Evolutionary conservation across 23 tunicate species (phyloP), one percentile per base, ranked within the genome.

Genomic region (Botrylloides violaceus): DNA sequence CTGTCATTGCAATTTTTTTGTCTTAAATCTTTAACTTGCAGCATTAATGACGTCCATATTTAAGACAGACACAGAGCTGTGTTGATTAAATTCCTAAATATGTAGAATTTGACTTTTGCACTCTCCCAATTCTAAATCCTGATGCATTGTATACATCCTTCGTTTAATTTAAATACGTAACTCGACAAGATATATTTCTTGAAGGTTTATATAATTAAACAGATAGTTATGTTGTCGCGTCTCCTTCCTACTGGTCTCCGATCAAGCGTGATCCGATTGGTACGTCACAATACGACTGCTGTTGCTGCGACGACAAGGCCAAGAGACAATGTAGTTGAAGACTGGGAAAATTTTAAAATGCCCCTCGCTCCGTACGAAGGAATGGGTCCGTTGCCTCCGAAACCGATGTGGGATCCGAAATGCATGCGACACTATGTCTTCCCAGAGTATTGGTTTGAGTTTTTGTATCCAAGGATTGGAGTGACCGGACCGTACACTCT

Each of bases 331-430:
- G 21, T 31, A 24, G 74, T 43, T 26, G 74, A 70, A 33, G 95
- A 87, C 24, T 87, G 85, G 85, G 95, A 87, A 76, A 87, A 76
- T 66, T 87, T 76, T 43, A 83, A 83, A 75, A 90, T 90, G 97
- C 97, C 97, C 36, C 81, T 79, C 49, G 97, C 81, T 26, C 97
- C 97, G 2, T 90, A 90, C 70, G 97, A 83, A 29, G 97, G 97
- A 68, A 90, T 83, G 90, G 97, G 97, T 18, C 97, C 97, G 21
- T 31, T 73, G 47, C 97, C 97, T 7, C 85, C 89, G n/a, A 31
- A 80, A 29, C 85, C 84, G 32, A 82, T 77, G 6, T 90, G 74
- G 70, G 97, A 90, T 39, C 64, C 61, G 18, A 83, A 78, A 21
- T 25, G 39, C 25, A 43, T 65, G 27, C 66, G 86, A 2, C 86